Percentiles rank a stretch among this genome's conserved stretches.
phyloP scores from a whole-genome alignment of 1,140 invertebrate species.

The Acromyrmex heyeri region DNA sequence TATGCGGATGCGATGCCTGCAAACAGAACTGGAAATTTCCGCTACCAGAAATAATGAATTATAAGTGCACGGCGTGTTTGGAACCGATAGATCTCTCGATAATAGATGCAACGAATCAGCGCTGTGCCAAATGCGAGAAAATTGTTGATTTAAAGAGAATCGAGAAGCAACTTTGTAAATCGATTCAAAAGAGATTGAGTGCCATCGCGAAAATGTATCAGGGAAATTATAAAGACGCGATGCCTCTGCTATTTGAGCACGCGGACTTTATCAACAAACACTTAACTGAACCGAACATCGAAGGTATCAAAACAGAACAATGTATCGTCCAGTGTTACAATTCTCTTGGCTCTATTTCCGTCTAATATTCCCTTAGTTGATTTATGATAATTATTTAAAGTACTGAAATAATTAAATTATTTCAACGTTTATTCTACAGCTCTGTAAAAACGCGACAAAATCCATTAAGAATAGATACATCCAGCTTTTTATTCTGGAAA shows the following conservation, averaged over 20 bases:
- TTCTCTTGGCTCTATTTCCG: slow-evolving; percentile 70
- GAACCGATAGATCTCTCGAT: background rate
- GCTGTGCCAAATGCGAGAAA: slow-evolving; percentile 72
- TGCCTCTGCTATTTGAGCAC: slow-evolving; percentile 81
- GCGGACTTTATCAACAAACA: slow-evolving; percentile 78
- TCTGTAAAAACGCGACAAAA: slow-evolving; percentile 34
- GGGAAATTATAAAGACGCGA: slow-evolving; percentile 80
- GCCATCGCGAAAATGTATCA: slow-evolving; percentile 82
- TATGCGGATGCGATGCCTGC: slow-evolving; percentile 88
- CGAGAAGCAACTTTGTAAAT: slow-evolving; percentile 75
- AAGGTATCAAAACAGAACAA: slow-evolving; percentile 84
- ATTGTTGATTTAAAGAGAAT: slow-evolving; percentile 76
- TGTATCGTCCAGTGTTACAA: slow-evolving; percentile 85
- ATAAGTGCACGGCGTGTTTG: slow-evolving; percentile 75
- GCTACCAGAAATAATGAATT: slow-evolving; percentile 68
- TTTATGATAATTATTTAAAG: background rate
- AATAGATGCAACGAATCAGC: background rate
- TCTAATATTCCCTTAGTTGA: slow-evolving; percentile 30
- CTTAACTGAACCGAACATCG: slow-evolving; percentile 79
- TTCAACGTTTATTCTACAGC: slow-evolving; percentile 25
- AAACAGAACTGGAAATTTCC: slow-evolving; percentile 85
- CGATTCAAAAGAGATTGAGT: slow-evolving; percentile 76
- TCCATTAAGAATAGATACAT: slow-evolving; percentile 17
- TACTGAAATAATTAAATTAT: slow-evolving; percentile 6
- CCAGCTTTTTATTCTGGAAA: slow-evolving; percentile 20